Evolutionary conservation across 2,113 vertebrate species (phyloP).

Genomic region (Serinus canaria): DNA sequence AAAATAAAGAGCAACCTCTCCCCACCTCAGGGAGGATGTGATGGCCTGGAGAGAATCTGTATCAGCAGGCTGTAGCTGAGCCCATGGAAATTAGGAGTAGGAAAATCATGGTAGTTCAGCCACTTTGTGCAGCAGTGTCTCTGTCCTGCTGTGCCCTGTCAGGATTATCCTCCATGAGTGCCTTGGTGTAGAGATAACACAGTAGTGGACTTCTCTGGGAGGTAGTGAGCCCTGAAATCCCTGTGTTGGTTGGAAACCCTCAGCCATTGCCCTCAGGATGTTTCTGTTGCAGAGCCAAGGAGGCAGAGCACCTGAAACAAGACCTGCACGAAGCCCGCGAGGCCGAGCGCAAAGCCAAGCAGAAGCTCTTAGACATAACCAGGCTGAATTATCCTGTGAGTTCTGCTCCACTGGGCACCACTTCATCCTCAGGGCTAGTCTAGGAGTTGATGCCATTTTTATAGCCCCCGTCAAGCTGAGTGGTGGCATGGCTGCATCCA

Average conservation of each 20-base stretch:
- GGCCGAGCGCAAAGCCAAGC: slow-evolving; percentile 85
- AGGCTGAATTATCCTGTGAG: slow-evolving; percentile 82
- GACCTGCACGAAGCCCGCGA: slow-evolving; percentile 89
- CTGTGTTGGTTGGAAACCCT: not conserved
- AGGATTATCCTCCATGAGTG: not conserved
- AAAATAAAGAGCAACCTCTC: slow-evolving; percentile 7
- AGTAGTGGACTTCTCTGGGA: not conserved
- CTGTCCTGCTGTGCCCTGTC: not conserved
- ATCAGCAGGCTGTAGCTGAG: not conserved
- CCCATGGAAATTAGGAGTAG: not conserved
- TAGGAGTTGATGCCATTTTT: not conserved
- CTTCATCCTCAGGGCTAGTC: not conserved
- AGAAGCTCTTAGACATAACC: slow-evolving; percentile 86
- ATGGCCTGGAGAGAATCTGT: not conserved
- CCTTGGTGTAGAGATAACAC: not conserved
- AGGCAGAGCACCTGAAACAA: slow-evolving; percentile 89
- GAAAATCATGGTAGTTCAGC: not conserved
- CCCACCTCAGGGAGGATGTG: not conserved
- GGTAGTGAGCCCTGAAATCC: not conserved
- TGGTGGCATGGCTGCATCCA: not conserved
- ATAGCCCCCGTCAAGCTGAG: not conserved
- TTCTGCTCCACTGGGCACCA: not conserved
- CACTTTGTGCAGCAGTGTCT: not conserved
- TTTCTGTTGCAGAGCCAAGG: slow-evolving; percentile 80
- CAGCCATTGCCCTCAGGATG: not conserved